Percentiles rank a stretch among this genome's conserved stretches.
Conservation (phyloP, 2,888 invertebrate species). For the Callimorpha dominula region DNA sequence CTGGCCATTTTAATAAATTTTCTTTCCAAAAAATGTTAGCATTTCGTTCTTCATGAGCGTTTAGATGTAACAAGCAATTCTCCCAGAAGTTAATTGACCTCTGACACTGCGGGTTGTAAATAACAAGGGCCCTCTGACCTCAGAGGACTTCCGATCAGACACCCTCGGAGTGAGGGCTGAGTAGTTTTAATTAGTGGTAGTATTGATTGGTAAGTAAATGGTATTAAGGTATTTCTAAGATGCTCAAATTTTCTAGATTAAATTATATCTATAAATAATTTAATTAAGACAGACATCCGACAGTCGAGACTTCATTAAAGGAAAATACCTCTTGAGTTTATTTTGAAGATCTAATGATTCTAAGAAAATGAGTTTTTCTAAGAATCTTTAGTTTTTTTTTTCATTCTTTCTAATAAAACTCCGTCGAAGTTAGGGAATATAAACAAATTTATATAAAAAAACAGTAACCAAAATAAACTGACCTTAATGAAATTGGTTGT, state of each 20-base stretch:
- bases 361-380: too few relatives aligned
- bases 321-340: not conserved
- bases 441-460: too few relatives aligned
- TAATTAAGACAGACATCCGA: too few relatives aligned
- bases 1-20: too few relatives aligned
- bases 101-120: constrained; percentile 37
- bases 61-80: constrained; percentile 7
- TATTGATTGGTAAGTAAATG: not conserved
- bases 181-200: constrained; percentile 5
- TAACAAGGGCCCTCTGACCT: constrained; percentile 33
- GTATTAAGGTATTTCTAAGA: not conserved
- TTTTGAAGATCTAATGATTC: too few relatives aligned
- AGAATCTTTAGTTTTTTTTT: too few relatives aligned
- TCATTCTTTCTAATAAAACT: too few relatives aligned
- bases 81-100: constrained; percentile 45
- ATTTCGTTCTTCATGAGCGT: not conserved
- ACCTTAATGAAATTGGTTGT: too few relatives aligned
- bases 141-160: constrained; percentile 41
- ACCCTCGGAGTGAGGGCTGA: constrained; percentile 24
- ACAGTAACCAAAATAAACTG: too few relatives aligned
- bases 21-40: not conserved
- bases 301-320: not conserved
- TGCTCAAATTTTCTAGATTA: not conserved
- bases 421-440: too few relatives aligned
- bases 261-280: too few relatives aligned